A percentile compares a stretch with the other conserved stretches of the same genome.
Conservation (phyloP, 2,888 invertebrate genomes). For the Allolobophora icterica region DNA sequence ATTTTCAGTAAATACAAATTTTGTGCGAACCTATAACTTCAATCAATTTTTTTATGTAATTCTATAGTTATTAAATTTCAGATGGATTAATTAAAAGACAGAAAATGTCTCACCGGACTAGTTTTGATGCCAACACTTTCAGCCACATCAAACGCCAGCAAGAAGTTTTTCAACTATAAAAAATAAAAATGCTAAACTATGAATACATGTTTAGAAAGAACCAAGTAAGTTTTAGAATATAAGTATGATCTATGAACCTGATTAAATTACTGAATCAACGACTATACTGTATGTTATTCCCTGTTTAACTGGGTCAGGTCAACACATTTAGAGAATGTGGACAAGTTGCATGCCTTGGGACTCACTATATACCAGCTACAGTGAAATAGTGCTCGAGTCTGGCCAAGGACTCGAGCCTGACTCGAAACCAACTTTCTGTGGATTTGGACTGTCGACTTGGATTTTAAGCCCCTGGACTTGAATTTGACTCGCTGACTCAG, state of each 20-base stretch:
- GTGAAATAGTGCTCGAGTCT: too few species aligned
- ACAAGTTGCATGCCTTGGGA: background rate
- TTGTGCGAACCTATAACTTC: background rate
- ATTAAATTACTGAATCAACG: background rate
- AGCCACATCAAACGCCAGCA: constrained; percentile 87
- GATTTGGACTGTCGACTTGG: too few species aligned
- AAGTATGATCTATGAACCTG: background rate
- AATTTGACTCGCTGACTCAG: too few species aligned
- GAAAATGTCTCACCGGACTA: constrained; percentile 75
- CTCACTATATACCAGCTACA: background rate
- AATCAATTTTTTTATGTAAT: background rate
- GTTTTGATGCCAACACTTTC: constrained; percentile 89
- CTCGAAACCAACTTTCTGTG: too few species aligned
- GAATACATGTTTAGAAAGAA: background rate
- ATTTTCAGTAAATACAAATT: background rate
- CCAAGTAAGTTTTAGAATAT: background rate
- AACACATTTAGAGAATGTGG: background rate
- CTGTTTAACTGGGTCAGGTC: background rate
- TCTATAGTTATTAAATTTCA: background rate
- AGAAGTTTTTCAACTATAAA: constrained; percentile 78
- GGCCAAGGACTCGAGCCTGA: too few species aligned
- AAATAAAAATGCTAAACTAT: background rate
- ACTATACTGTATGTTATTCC: background rate
- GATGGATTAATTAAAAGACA: background rate
- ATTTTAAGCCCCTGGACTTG: too few species aligned